These are phyloP conservation scores for Proales similis DNA, from an alignment of 1,140 invertebrate species.

Conservation along the genomic window DNA sequence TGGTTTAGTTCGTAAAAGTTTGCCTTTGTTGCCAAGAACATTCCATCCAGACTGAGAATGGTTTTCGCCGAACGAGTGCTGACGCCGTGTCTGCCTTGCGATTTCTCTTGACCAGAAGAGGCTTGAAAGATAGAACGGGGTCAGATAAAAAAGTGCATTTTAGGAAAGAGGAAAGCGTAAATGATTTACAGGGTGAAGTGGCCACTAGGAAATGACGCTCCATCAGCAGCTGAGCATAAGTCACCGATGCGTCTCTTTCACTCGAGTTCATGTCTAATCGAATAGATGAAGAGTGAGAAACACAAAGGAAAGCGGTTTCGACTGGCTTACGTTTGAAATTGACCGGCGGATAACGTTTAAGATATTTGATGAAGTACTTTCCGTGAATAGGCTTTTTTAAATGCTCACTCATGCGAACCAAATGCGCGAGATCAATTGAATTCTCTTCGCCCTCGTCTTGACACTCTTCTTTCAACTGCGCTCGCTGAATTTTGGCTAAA, in stretches of 20 bases:
- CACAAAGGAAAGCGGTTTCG: neutral
- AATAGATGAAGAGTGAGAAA: neutral
- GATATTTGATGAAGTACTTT: constrained; percentile 22
- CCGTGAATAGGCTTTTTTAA: constrained; percentile 22
- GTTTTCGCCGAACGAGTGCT: neutral
- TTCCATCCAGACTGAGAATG: neutral
- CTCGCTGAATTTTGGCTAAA: neutral
- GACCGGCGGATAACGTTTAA: constrained; percentile 14
- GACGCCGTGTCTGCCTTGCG: neutral
- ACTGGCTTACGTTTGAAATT: no score
- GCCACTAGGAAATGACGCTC: neutral
- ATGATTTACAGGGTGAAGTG: constrained; percentile 9
- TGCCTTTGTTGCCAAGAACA: constrained; percentile 11
- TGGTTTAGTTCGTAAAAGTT: neutral
- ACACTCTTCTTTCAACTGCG: neutral
- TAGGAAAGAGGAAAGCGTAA: neutral
- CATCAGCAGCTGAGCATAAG: constrained; percentile 12
- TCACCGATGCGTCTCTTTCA: constrained; percentile 17
- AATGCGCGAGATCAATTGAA: constrained; percentile 16
- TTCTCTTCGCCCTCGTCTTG: constrained; percentile 1
- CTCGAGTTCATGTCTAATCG: neutral
- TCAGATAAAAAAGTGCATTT: neutral
- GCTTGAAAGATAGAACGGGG: neutral
- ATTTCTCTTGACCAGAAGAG: neutral
- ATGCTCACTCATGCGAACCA: constrained; percentile 22